These are phyloP conservation scores for Corbicula japonica DNA, from an alignment of 2,888 invertebrate species.

Conservation along the genomic window DNA sequence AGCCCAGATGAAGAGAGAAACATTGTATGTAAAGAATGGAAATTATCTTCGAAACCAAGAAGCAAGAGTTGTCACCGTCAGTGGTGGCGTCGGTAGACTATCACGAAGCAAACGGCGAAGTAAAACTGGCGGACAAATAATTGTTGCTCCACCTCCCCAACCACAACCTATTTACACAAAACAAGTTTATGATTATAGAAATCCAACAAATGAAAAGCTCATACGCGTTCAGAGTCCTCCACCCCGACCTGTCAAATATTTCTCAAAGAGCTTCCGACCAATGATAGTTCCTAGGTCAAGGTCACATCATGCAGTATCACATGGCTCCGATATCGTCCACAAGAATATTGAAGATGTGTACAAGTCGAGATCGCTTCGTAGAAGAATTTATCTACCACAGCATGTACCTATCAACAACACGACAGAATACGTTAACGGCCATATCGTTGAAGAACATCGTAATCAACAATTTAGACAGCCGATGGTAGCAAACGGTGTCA, in stretches of 20 bases:
- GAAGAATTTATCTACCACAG: constrained; percentile 13
- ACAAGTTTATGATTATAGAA: constrained; percentile 41
- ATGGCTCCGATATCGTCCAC: constrained; percentile 40
- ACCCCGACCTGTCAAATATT: background rate
- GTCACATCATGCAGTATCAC: background rate
- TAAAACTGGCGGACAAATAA: background rate
- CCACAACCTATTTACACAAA: constrained; percentile 18
- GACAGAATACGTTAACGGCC: constrained; percentile 7
- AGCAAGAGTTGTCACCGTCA: background rate
- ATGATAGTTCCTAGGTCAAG: constrained; percentile 12
- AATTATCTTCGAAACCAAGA: too few species aligned
- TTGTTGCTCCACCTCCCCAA: background rate
- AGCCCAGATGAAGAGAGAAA: background rate
- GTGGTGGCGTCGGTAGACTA: background rate
- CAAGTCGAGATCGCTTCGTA: constrained; percentile 18
- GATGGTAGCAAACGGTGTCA: background rate
- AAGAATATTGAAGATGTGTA: constrained; percentile 64
- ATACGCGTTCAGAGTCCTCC: background rate
- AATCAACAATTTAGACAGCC: background rate
- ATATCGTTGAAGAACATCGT: background rate
- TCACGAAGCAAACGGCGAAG: constrained; percentile 7
- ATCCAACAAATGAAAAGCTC: constrained; percentile 10
- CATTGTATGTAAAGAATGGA: background rate
- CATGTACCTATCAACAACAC: background rate
- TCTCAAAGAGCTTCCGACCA: background rate